phyloP scores from a whole-genome alignment of 1,140 invertebrate species.

The Bilobella aurantiaca region DNA sequence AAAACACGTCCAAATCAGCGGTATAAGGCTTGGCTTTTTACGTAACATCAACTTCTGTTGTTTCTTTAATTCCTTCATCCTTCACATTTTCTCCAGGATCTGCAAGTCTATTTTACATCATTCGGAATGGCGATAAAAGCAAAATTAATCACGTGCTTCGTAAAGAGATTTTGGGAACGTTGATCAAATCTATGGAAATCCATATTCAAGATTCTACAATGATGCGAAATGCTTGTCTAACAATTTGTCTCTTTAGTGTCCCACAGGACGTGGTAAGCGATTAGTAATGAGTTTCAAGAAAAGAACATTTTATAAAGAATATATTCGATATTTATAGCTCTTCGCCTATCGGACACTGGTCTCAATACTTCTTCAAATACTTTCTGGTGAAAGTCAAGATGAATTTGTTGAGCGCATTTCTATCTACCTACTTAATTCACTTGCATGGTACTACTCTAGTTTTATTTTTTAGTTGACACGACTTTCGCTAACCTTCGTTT shows the following conservation, averaged over 20 bases:
- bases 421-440: constrained; percentile 85
- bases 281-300: too few relatives aligned
- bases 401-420: constrained; percentile 87
- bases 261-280: constrained; percentile 80
- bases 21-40: constrained; percentile 45
- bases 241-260: constrained; percentile 87
- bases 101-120: constrained; percentile 86
- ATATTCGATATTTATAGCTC: constrained; percentile 52
- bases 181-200: constrained; percentile 72
- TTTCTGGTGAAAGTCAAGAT: constrained; percentile 57
- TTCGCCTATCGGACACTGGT: constrained; percentile 85
- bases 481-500: neutral
- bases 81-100: constrained; percentile 4
- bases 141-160: constrained; percentile 38
- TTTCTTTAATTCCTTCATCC: neutral
- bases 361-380: constrained; percentile 69
- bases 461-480: neutral
- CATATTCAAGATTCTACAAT: constrained; percentile 76
- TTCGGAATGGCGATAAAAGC: constrained; percentile 63
- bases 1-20: constrained; percentile 84
- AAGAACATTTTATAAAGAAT: constrained; percentile 5
- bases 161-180: constrained; percentile 16
- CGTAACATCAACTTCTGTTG: too few relatives aligned
- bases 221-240: constrained; percentile 90
- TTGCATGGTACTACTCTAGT: constrained; percentile 56